These are phyloP conservation scores for Drosophila watanabei DNA, from an alignment of 1,140 invertebrate genomes.

Conservation along the genomic window DNA sequence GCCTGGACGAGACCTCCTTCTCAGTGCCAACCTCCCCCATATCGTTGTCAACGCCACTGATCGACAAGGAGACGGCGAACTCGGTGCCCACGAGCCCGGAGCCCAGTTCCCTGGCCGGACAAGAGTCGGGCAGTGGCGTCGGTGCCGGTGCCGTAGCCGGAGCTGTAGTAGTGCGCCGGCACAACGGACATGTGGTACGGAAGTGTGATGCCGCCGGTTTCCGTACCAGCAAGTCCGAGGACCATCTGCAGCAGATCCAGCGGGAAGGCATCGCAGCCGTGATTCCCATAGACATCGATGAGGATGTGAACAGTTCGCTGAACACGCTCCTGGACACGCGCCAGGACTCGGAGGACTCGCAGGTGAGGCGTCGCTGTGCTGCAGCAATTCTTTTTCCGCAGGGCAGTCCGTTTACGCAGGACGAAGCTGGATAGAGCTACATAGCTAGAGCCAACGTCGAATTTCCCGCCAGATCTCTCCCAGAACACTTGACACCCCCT, in stretches of 20 bases:
- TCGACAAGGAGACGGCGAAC: slow-evolving; percentile 86
- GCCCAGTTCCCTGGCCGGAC: slow-evolving; percentile 86
- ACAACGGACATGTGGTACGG: slow-evolving; percentile 75
- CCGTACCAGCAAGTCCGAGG: slow-evolving; percentile 93
- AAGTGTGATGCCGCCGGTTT: slow-evolving; percentile 87
- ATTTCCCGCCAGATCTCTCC: slow-evolving; percentile 38
- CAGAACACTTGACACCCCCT: slow-evolving; percentile 32
- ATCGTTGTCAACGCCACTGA: slow-evolving; percentile 77
- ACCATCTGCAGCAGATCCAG: slow-evolving; percentile 91
- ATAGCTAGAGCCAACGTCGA: slow-evolving; percentile 21
- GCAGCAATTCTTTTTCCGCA: background rate
- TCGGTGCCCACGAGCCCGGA: slow-evolving; percentile 94
- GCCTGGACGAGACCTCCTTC: slow-evolving; percentile 81
- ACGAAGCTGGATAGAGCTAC: slow-evolving; percentile 18
- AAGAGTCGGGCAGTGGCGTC: slow-evolving; percentile 77
- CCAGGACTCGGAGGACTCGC: slow-evolving; percentile 88
- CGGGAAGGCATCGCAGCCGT: slow-evolving; percentile 87
- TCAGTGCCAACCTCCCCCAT: slow-evolving; percentile 85
- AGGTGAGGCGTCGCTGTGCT: slow-evolving; percentile 64
- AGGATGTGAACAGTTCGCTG: slow-evolving; percentile 96
- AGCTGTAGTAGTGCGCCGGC: slow-evolving; percentile 84
- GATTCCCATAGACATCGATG: slow-evolving; percentile 96
- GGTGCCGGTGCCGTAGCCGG: slow-evolving; percentile 85
- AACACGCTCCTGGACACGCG: slow-evolving; percentile 95
- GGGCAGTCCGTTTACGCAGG: slow-evolving; percentile 2